These are phyloP conservation scores for Ovibos moschatus DNA, from an alignment of 2,113 vertebrate species.

Conservation along the genomic window DNA sequence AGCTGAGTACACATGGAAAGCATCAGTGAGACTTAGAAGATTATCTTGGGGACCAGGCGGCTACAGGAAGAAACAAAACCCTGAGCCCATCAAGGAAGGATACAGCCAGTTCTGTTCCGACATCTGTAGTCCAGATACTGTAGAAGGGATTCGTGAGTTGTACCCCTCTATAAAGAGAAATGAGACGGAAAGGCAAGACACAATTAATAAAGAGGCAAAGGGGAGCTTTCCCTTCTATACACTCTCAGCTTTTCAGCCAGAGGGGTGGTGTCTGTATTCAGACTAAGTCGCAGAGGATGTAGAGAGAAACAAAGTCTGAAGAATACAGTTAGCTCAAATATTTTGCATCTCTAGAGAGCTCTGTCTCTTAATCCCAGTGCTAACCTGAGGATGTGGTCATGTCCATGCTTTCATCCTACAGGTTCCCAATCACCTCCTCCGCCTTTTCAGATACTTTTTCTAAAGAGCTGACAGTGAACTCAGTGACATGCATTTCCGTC, in stretches of 20 bases:
- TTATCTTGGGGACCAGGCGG: neutral
- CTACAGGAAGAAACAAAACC: neutral
- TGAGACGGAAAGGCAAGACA: neutral
- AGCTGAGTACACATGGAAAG: neutral
- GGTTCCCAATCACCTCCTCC: neutral
- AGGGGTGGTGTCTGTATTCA: neutral
- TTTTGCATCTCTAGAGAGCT: neutral
- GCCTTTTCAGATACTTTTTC: neutral
- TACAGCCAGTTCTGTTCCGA: constrained; percentile 97
- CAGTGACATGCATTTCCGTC: fast-evolving
- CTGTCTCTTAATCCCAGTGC: neutral
- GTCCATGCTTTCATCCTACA: neutral
- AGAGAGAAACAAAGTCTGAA: neutral
- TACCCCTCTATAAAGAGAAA: constrained; percentile 88
- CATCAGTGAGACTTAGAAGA: constrained; percentile 18
- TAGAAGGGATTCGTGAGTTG: constrained; percentile 99
- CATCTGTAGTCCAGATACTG: constrained; percentile 97
- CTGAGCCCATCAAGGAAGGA: constrained; percentile 79
- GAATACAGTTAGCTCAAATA: neutral
- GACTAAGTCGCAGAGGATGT: neutral
- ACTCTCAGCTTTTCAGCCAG: neutral
- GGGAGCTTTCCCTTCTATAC: neutral
- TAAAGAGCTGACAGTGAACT: neutral
- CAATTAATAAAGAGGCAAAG: neutral
- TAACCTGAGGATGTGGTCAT: neutral